Evolutionary conservation across 2,888 invertebrate species (phyloP).

Genomic region (Meloe dianella): DNA sequence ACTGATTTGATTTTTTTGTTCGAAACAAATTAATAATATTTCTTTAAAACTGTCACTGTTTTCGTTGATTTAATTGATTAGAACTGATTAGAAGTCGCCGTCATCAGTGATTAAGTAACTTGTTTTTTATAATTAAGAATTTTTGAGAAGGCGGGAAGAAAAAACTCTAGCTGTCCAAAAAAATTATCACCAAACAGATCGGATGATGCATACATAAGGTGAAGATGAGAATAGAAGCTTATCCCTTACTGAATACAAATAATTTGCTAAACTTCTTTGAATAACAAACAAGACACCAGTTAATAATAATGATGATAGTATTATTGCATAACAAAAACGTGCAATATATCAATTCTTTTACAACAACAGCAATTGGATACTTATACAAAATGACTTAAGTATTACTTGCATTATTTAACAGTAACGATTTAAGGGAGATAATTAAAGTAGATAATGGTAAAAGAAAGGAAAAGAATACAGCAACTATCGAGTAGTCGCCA

Average conservation of each 20-base stretch:
- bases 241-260: constrained; percentile 1
- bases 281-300: constrained; percentile 1
- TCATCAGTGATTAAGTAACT: too few relatives aligned
- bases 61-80: too few relatives aligned
- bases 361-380: not conserved
- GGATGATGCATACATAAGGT: not conserved
- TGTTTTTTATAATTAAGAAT: too few relatives aligned
- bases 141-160: too few relatives aligned
- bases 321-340: not conserved
- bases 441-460: constrained; percentile 2
- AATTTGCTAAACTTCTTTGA: not conserved
- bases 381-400: not conserved
- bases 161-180: too few relatives aligned
- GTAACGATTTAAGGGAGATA: constrained; percentile 3
- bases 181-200: not conserved
- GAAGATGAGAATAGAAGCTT: constrained; percentile 1
- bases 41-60: too few relatives aligned
- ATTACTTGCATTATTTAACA: not conserved
- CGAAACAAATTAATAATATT: too few relatives aligned
- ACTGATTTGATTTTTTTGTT: not conserved
- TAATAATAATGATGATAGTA: not conserved
- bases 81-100: too few relatives aligned
- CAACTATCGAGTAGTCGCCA: not conserved
- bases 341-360: not conserved
- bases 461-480: not conserved